Evolutionary conservation across 2,113 vertebrate genomes (phyloP), one percentile per base, ranked within the genome.

Genomic region (Lepus europaeus): DNA sequence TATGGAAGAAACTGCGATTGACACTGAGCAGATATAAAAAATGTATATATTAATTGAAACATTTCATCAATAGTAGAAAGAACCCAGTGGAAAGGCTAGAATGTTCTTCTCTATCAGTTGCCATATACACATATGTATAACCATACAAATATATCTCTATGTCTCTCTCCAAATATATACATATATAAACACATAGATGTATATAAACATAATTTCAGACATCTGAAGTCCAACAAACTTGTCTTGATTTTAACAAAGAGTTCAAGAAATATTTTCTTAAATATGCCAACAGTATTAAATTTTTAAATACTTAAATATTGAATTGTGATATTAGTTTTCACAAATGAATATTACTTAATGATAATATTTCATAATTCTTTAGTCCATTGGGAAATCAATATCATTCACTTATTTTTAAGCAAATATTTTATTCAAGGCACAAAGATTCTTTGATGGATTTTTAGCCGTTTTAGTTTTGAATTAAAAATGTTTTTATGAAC

Each of bases 241-340:
- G 20, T 2, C 20, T 77, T n/a, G n/a, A 20, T 17, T 80, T 31
- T 45, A 45, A 69, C 85, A 53, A 87, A 13, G 17, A 61, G 33
- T 78, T 72, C 45, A 88, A 87, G 3, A 76, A 76, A 64, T 84
- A 59, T n/a, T 85, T 69, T 90, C 85, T 63, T 66, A 84, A 76
- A 73, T 33, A 53, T 33, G 53, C 53, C 51, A 79, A 73, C 10
- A 80, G 76, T 36, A 63, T 63, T 69, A 91, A 56, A 51, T 80
- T 74, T 12, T 39, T 77, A 19, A 72, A 92, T 49, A 51, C 12
- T 74, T 53, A 89, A 53, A 70, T 27, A 53, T 16, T 64, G 72
- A 86, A 36, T 80, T 66, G 51, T 22, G 22, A 16, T 16, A 72
- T 29, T 36, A 7, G 88, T 49, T 89, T 63, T 72, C 79, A 82